Evolutionary conservation across 2,888 invertebrate genomes (phyloP).

Genomic region (Drosophila affinis): DNA sequence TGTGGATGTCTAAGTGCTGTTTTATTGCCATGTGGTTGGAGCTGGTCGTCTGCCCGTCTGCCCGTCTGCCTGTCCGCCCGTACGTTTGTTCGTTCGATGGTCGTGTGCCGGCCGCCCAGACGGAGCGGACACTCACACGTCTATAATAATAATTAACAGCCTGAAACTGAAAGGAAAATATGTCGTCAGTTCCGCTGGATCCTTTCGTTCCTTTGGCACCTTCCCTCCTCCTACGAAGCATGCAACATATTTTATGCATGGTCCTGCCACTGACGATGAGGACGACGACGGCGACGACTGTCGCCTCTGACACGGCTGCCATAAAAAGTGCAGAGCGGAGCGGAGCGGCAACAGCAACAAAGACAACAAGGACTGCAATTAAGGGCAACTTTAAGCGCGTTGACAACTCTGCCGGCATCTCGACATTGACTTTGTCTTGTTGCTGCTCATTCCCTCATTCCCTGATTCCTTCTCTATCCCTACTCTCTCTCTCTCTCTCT

Average conservation of each 20-base stretch:
- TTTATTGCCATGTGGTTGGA: constrained; percentile 73
- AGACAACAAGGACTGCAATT: constrained; percentile 65
- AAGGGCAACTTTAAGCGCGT: constrained; percentile 74
- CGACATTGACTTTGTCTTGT: constrained; percentile 71
- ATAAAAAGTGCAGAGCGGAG: constrained; percentile 50
- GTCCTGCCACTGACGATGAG: constrained; percentile 52
- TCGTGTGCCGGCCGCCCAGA: constrained; percentile 49
- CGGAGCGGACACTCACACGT: constrained; percentile 71
- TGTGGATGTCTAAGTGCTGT: constrained; percentile 70
- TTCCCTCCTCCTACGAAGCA: constrained; percentile 53
- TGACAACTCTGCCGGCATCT: constrained; percentile 66
- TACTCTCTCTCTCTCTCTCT: neutral
- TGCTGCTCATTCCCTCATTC: constrained; percentile 7
- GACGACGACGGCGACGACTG: constrained; percentile 28
- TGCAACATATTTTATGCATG: constrained; percentile 80
- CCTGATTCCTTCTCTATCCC: too few relatives aligned
- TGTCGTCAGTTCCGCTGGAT: constrained; percentile 37
- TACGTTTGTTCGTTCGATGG: constrained; percentile 31
- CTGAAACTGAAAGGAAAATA: constrained; percentile 66
- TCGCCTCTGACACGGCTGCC: constrained; percentile 59
- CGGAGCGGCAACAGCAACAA: neutral
- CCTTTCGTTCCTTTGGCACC: neutral
- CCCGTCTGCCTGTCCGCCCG: constrained; percentile 2
- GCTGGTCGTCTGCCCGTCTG: constrained; percentile 25
- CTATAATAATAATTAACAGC: constrained; percentile 82